These are phyloP conservation scores for Caligus rogercresseyi DNA, from an alignment of 1,140 invertebrate genomes.

Conservation along the genomic window DNA sequence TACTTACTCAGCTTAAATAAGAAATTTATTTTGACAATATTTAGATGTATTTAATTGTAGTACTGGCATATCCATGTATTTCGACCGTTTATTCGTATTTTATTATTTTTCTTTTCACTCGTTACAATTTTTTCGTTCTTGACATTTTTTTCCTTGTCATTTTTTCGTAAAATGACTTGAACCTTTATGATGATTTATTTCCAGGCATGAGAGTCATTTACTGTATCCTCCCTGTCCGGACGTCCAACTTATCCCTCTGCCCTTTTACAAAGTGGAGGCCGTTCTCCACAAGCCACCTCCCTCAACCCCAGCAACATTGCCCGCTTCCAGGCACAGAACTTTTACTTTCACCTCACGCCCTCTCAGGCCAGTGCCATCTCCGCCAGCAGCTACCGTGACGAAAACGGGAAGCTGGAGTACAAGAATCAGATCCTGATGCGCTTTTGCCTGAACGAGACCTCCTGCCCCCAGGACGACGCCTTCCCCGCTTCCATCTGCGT, in stretches of 20 bases:
- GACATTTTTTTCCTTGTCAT: background rate
- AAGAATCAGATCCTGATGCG: slow-evolving; percentile 52
- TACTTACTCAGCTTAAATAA: no score
- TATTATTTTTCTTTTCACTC: no score
- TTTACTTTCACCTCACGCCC: slow-evolving; percentile 75
- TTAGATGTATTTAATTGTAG: no score
- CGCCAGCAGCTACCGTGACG: slow-evolving; percentile 7
- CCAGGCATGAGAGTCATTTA: slow-evolving; percentile 15
- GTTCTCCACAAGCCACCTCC: slow-evolving; percentile 72
- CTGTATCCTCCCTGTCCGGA: slow-evolving; percentile 61
- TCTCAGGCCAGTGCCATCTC: slow-evolving; percentile 49
- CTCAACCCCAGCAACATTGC: slow-evolving; percentile 29
- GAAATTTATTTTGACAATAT: no score
- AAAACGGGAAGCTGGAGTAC: slow-evolving; percentile 3
- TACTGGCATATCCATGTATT: no score
- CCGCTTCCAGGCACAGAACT: slow-evolving; percentile 61
- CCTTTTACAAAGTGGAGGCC: slow-evolving; percentile 73
- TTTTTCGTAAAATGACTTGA: background rate
- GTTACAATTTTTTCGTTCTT: background rate
- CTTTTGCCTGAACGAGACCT: slow-evolving; percentile 76
- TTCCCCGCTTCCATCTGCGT: slow-evolving; percentile 83
- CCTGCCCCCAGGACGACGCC: slow-evolving; percentile 81
- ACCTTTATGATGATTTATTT: no score
- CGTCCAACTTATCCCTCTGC: slow-evolving; percentile 68
- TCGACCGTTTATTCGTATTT: no score